Evolutionary conservation across 2,888 invertebrate genomes (phyloP), one percentile per base, ranked within the genome.

Genomic region (Clunio marinus): DNA sequence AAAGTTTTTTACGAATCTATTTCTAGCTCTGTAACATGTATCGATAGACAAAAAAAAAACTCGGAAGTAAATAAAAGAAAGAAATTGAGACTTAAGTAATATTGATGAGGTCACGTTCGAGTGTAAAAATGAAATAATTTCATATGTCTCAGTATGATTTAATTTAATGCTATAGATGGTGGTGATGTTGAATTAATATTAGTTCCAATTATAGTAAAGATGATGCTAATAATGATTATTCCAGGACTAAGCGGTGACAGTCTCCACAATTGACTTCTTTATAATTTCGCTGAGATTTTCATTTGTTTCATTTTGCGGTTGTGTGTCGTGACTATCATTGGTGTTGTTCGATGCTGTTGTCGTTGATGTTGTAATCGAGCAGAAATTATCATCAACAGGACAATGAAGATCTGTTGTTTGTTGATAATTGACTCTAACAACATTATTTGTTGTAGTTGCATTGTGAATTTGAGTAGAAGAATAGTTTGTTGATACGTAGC

Each of bases 281-380:
- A 93, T 93, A 74, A 94, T 89, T 81, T 93, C 93, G 67, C 93
- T 93, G 75, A 93, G 92, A 78, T 93, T 93, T 74, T 91, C 91
- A 72, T 83, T 83, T 73, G 81, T 81, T 68, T 83, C 80, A 58
- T 81, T 82, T 51, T 73, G 37, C 58, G 69, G 17, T 67, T n/a
- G n/a, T n/a, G n/a, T n/a, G 70, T 5, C 66, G 70, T 35, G 55
- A 60, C 41, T 63, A 70, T 35, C 57, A 70, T 7, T 65, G 69
- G n/a, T 63, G 7, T 32, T 32, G n/a, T 41, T 41, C 41, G 4
- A 69, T 27, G 66, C 68, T 70, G 70, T 22, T 51, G 20, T 22
- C 20, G 20, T 17, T 51, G 51, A 8, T 32, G 32, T 7, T 32
- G 32, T 4, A 7, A 32, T 32, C 32, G 32, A 4, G 10, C 32